Conservation (phyloP, 2,113 vertebrate genomes). For the Paramisgurnus dabryanus region DNA sequence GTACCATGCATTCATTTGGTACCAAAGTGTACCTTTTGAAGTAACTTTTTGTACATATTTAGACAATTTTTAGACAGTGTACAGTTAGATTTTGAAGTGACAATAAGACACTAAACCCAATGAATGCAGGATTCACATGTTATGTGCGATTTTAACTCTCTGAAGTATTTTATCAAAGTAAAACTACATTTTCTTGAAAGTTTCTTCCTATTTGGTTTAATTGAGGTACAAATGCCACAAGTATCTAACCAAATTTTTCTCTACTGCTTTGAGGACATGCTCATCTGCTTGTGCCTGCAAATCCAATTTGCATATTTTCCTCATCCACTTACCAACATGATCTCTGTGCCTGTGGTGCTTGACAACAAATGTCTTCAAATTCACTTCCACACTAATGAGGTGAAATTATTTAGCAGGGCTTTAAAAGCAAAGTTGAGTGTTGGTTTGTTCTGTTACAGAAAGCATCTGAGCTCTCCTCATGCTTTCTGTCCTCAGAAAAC, state of each 20-base stretch:
- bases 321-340: constrained; percentile 36
- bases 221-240: constrained; percentile 11
- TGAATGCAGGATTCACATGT: too few species aligned
- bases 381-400: constrained; percentile 31
- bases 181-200: constrained; percentile 30
- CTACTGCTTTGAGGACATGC: background rate
- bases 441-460: constrained; percentile 26
- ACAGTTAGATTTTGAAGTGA: background rate
- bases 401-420: constrained; percentile 35
- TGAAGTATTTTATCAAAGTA: background rate
- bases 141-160: too few species aligned
- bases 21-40: too few species aligned
- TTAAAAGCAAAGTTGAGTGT: constrained; percentile 25
- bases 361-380: constrained; percentile 36
- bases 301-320: constrained; percentile 16
- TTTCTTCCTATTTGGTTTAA: constrained; percentile 48
- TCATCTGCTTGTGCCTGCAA: background rate
- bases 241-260: constrained; percentile 17
- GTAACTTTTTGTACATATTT: too few species aligned
- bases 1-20: too few species aligned
- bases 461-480: background rate
- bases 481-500: constrained; percentile 26
- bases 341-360: constrained; percentile 33
- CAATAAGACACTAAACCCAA: background rate
- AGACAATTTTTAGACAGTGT: too few species aligned